phyloP scores from a whole-genome alignment of 2,113 vertebrate genomes.

The Myrmophylax atrothorax region DNA sequence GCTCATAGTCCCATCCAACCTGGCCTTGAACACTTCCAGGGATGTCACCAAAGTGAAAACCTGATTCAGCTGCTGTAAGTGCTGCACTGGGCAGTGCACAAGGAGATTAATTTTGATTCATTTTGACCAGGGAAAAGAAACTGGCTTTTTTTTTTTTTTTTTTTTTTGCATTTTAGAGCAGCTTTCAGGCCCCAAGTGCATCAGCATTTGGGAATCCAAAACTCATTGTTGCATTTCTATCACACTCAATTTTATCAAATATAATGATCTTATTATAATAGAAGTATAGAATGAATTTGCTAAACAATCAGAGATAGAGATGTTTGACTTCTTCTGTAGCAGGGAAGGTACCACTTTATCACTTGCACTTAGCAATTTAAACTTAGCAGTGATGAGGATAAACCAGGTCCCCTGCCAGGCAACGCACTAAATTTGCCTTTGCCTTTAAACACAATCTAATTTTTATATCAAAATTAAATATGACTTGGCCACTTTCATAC shows the following conservation, averaged over 20 bases:
- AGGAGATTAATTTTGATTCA: not conserved
- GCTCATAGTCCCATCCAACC: not conserved
- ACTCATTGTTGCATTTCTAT: not conserved
- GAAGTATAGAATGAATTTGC: not conserved
- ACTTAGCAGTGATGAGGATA: not conserved
- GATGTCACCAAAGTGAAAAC: not conserved
- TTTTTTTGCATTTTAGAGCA: not conserved
- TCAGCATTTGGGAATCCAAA: not conserved
- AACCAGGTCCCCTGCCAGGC: not conserved
- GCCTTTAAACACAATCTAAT: not conserved
- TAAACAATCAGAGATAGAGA: not conserved
- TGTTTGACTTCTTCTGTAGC: not conserved
- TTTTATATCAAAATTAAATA: not conserved
- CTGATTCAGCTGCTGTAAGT: not conserved
- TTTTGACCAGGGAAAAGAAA: not conserved
- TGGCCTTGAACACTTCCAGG: not conserved
- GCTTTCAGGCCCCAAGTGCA: not conserved
- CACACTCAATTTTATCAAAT: not conserved
- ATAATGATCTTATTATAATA: not conserved
- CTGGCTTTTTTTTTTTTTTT: not conserved
- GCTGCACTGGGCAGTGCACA: not conserved
- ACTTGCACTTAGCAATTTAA: not conserved
- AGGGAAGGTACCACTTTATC: not conserved
- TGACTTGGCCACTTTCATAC: not conserved
- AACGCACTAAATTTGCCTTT: not conserved